Conservation (phyloP, 2,888 invertebrate species). For the Hermodice carunculata region DNA sequence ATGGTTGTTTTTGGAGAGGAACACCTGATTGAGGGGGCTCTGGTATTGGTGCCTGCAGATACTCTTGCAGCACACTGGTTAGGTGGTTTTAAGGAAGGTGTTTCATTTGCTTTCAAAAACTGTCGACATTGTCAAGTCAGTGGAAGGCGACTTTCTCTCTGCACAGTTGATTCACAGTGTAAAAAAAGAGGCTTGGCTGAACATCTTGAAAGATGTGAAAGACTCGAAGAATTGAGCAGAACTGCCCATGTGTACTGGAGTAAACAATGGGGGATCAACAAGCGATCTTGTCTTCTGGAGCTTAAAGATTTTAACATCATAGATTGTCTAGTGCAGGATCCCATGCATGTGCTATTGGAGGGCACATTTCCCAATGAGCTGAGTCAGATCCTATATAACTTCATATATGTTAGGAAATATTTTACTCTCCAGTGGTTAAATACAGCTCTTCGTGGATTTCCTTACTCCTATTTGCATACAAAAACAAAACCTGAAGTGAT, state of each 20-base stretch:
- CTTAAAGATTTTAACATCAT: constrained; percentile 9
- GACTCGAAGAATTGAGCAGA: constrained; percentile 1
- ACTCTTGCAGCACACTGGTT: constrained; percentile 26
- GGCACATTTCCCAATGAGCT: constrained; percentile 22
- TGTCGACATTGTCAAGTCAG: constrained; percentile 19
- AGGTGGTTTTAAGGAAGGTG: constrained; percentile 30
- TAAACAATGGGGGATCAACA: constrained; percentile 31
- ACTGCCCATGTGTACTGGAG: constrained; percentile 18
- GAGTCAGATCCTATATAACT: constrained; percentile 3
- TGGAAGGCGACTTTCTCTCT: neutral
- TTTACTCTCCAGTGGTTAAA: constrained; percentile 8
- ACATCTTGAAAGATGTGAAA: constrained; percentile 12
- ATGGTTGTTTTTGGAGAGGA: neutral
- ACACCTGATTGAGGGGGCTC: constrained; percentile 17
- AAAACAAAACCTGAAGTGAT: neutral
- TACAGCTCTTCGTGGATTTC: neutral
- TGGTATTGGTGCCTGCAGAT: constrained; percentile 25
- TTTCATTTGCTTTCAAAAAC: constrained; percentile 20
- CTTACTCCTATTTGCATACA: neutral
- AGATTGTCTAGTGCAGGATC: constrained; percentile 23
- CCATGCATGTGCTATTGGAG: constrained; percentile 27
- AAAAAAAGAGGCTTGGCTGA: constrained; percentile 1
- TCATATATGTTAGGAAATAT: neutral
- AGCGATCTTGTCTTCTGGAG: constrained; percentile 8
- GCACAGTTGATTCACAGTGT: constrained; percentile 1